phyloP scores from a whole-genome alignment of 30 jellyfish, hydroid and myxozoan genomes.

The Catostylus mosaicus region DNA sequence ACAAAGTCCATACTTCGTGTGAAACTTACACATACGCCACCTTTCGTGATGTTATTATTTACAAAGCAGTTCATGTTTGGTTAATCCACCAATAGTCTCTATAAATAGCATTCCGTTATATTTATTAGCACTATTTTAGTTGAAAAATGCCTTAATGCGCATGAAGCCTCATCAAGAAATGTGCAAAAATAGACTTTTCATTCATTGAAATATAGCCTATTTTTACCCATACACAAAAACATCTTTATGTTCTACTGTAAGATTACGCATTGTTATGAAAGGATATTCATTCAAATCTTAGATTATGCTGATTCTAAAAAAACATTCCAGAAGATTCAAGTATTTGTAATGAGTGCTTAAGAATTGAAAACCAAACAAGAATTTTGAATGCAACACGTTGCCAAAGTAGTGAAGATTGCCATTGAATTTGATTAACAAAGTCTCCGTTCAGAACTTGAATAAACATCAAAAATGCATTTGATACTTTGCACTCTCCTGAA shows the following conservation, averaged over 20 bases:
- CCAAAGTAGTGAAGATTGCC: background rate
- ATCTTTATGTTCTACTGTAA: background rate
- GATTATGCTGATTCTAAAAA: background rate
- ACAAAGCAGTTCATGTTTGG: background rate
- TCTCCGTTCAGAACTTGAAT: too few species aligned
- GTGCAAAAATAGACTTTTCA: background rate
- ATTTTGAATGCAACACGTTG: background rate
- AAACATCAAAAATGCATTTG: too few species aligned
- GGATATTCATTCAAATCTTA: background rate
- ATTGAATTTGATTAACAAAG: background rate
- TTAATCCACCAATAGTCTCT: background rate
- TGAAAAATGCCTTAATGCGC: background rate
- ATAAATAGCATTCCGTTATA: background rate
- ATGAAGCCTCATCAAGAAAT: background rate
- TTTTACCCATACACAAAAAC: background rate
- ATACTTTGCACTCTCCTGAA: too few species aligned
- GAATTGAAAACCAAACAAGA: background rate
- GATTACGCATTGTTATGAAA: background rate
- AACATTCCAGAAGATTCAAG: background rate
- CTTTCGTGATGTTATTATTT: background rate
- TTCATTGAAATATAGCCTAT: background rate
- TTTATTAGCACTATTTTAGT: background rate
- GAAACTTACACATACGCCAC: too few species aligned
- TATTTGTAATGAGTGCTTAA: background rate
- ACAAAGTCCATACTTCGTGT: too few species aligned